Percentiles rank a stretch among this genome's conserved stretches.
Evolutionary conservation across 2,113 vertebrate species (phyloP).

Genomic region (Oncorhynchus keta): DNA sequence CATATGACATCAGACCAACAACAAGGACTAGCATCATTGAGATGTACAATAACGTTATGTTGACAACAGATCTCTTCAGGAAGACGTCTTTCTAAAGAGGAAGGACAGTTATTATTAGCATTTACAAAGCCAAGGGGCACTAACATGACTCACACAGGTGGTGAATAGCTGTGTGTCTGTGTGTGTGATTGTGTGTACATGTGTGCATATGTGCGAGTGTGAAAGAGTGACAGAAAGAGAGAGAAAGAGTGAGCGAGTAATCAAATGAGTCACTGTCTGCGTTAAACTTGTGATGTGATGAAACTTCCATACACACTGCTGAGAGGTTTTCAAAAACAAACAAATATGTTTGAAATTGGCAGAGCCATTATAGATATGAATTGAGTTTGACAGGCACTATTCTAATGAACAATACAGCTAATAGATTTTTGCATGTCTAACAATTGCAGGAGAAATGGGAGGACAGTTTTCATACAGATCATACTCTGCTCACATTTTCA

Average conservation of each 20-base stretch:
- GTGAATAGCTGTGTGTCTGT: background rate
- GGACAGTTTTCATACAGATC: too few species aligned
- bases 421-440: background rate
- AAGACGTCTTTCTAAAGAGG: background rate
- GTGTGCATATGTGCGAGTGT: too few species aligned
- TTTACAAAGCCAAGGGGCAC: background rate
- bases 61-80: background rate
- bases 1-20: background rate
- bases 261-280: conserved; percentile 14
- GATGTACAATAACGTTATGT: background rate
- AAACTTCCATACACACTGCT: background rate
- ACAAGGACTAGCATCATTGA: background rate
- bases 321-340: conserved; percentile 7
- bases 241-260: background rate
- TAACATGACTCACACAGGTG: background rate
- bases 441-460: background rate
- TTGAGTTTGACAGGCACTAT: background rate
- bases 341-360: conserved; percentile 1
- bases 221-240: too few species aligned
- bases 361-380: background rate
- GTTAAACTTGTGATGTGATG: too few species aligned
- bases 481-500: background rate
- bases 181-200: background rate
- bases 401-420: background rate
- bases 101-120: background rate